Evolutionary conservation across 1,140 invertebrate species (phyloP), one percentile per base, ranked within the genome.

Genomic region (Drosophila navojoa): DNA sequence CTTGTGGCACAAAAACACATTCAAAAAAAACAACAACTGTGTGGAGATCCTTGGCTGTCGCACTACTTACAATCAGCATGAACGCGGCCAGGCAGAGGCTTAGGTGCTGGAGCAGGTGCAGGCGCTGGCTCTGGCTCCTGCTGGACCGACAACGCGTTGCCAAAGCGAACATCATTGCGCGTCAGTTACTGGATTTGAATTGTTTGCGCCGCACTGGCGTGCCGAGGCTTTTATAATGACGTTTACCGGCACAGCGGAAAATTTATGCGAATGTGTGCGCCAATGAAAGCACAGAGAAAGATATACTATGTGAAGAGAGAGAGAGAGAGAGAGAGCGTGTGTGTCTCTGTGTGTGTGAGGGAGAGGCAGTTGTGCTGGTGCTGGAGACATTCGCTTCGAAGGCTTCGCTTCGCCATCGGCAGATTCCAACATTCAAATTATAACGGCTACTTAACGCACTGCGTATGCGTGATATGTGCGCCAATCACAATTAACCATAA

Each of bases 201-300:
- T 91, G 89, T 89, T 81, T 75, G 75, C 78, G 74, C 25, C 73
- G 69, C 79, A 75, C 71, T 74, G 71, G 70, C 50, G 49, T 71
- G 54, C 55, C 49, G 79, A 53, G 76, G 80, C 89, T 91, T 91
- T 91, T 91, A 91, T 91, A 91, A 90, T 84, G 61, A 77, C 67
- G 69, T 72, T 54, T 54, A 50, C 69, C 81, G 86, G 62, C 63
- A 79, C 85, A 86, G 86, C 86, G 86, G 78, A 90, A 86, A 90
- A 90, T 89, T 84, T 89, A 89, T 89, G 84, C 84, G 84, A 80
- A 80, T 80, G 63, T 77, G 55, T 47, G 58, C 27, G 50, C 64
- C 35, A 67, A 85, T 71, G 73, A 71, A 66, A 76, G 63, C 9
- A 54, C 16, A 70, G 5, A 22, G 15, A 7, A 11, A 45, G n/a